Percentiles rank a stretch among this genome's conserved stretches.
Conservation (phyloP, 2,113 vertebrate species). For the Callorhinus ursinus region DNA sequence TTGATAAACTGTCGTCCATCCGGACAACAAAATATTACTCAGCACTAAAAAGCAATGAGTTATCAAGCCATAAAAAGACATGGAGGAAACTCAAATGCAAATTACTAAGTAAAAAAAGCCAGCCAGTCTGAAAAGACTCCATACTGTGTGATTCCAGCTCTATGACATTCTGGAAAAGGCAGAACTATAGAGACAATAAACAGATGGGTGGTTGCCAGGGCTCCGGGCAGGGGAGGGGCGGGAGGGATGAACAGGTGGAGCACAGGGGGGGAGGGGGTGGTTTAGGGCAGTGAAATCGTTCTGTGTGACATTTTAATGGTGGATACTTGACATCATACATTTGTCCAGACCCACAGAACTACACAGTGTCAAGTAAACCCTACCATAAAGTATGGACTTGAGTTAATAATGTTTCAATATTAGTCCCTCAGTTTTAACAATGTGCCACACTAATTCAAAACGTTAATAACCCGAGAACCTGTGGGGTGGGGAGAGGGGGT, state of each 20-base stretch:
- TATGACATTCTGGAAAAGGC: background rate
- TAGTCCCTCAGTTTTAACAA: background rate
- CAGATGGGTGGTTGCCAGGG: background rate
- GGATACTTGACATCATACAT: fast-evolving
- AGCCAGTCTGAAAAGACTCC: background rate
- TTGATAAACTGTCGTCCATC: too few species aligned
- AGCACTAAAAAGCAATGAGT: background rate
- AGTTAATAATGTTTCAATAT: background rate
- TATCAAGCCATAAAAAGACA: background rate
- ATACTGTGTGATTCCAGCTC: background rate
- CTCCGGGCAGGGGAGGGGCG: fast-evolving
- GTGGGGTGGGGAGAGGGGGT: background rate
- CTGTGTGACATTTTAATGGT: background rate
- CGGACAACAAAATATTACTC: background rate
- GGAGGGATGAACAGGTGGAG: background rate
- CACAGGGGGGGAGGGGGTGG: too few species aligned
- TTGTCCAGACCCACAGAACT: background rate
- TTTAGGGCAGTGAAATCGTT: background rate
- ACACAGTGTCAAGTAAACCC: too few species aligned
- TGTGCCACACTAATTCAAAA: background rate
- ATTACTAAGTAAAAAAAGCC: background rate
- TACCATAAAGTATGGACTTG: background rate
- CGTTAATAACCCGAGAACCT: background rate
- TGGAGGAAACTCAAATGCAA: background rate
- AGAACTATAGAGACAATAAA: background rate